These are phyloP conservation scores for Scrobipalpa atriplicella DNA, from an alignment of 2,888 invertebrate genomes.

Conservation along the genomic window DNA sequence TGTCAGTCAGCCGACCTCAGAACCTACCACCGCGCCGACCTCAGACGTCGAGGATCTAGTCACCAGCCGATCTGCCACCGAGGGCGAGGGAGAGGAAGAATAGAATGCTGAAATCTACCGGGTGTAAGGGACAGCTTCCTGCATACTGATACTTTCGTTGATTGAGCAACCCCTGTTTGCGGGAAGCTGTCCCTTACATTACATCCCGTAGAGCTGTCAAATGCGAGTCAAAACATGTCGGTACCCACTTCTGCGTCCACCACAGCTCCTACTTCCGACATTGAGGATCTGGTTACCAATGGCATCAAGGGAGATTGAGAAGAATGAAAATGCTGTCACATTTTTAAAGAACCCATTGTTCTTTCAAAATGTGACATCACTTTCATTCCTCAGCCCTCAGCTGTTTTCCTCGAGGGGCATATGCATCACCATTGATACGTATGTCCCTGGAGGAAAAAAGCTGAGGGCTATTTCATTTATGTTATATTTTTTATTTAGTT, in stretches of 20 bases:
- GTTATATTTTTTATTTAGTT: no score
- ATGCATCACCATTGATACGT: no score
- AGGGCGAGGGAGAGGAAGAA: neutral
- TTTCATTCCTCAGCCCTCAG: no score
- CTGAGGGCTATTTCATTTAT: no score
- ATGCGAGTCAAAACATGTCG: neutral
- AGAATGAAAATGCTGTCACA: neutral
- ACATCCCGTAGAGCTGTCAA: neutral
- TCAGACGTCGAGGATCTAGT: neutral
- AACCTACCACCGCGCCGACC: neutral
- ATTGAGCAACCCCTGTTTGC: no score
- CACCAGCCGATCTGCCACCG: constrained; percentile 1
- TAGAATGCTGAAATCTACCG: neutral
- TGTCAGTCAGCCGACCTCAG: neutral
- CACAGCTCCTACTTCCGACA: neutral
- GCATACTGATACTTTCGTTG: neutral
- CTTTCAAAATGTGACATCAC: no score
- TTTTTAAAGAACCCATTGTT: neutral
- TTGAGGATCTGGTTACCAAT: neutral
- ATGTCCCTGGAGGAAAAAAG: no score
- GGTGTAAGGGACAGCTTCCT: neutral
- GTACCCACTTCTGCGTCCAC: neutral
- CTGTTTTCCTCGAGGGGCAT: no score
- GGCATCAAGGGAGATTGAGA: neutral
- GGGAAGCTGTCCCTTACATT: neutral